Conservation (phyloP, 2,113 vertebrate genomes). For the Balaenoptera acutorostrata region DNA sequence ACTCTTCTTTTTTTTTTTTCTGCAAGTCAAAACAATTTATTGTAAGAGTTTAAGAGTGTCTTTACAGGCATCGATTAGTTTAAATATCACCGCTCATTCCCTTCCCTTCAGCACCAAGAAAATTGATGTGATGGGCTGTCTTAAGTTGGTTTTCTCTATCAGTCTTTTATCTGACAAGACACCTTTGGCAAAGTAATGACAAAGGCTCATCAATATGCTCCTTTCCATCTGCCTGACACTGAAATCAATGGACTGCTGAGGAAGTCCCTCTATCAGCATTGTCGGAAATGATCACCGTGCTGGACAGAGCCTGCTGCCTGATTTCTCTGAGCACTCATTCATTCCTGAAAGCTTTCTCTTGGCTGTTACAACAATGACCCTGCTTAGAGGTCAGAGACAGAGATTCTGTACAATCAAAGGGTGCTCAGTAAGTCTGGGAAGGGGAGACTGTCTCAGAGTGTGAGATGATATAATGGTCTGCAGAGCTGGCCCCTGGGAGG, state of each 20-base stretch:
- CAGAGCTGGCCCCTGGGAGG: conserved; percentile 74
- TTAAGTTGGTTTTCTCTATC: conserved; percentile 77
- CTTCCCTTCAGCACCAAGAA: conserved; percentile 74
- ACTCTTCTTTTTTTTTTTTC: background rate
- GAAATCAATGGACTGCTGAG: conserved; percentile 77
- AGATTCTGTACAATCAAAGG: conserved; percentile 57
- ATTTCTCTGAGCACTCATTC: conserved; percentile 66
- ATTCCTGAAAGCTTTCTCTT: conserved; percentile 70
- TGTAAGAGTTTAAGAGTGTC: conserved; percentile 35
- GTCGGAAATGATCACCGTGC: conserved; percentile 71
- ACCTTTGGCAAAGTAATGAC: conserved; percentile 77
- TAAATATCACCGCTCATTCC: conserved; percentile 75
- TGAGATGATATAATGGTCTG: conserved; percentile 79
- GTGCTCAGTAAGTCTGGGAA: conserved; percentile 41
- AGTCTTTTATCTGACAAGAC: conserved; percentile 81
- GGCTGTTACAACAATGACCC: conserved; percentile 76
- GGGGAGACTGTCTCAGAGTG: conserved; percentile 73
- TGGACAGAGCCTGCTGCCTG: conserved; percentile 58
- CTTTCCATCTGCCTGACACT: conserved; percentile 81
- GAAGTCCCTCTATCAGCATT: conserved; percentile 70
- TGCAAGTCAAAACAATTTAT: conserved; percentile 59
- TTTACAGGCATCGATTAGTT: conserved; percentile 66
- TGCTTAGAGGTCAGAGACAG: conserved; percentile 71
- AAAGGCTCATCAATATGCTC: conserved; percentile 78
- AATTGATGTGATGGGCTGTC: conserved; percentile 76